A percentile compares a stretch with the other conserved stretches of the same genome.
phyloP scores from a whole-genome alignment of 2,113 vertebrate species.

The Accipiter cooperii region DNA sequence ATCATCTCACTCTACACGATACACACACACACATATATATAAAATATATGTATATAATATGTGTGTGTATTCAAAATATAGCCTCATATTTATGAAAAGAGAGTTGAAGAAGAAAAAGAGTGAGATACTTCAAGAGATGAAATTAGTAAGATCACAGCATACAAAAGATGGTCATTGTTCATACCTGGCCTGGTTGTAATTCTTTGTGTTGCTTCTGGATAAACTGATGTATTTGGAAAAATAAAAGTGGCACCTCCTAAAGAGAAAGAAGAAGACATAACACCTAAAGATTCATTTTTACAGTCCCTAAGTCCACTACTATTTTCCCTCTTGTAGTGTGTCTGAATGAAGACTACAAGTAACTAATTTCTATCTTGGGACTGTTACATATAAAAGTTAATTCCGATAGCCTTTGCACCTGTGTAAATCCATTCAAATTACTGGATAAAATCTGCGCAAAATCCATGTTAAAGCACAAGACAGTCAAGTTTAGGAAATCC shows the following conservation, averaged over 20 bases:
- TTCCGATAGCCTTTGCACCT: not conserved
- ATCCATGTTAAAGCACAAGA: not conserved
- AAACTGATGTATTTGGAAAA: conserved; percentile 85
- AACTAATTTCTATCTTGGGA: not conserved
- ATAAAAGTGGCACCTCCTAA: conserved; percentile 88
- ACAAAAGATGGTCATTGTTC: not conserved
- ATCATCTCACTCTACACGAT: not conserved
- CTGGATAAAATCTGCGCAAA: not conserved
- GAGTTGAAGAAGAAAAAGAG: not conserved
- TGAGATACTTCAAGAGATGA: not conserved
- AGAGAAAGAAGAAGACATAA: conserved; percentile 64
- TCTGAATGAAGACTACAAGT: not conserved
- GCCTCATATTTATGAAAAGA: not conserved
- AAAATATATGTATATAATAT: not conserved
- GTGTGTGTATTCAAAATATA: not conserved
- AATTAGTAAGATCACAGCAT: not conserved
- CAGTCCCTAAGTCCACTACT: not conserved
- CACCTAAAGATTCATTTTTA: conserved; percentile 40
- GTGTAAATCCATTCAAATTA: not conserved
- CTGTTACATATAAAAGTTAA: not conserved
- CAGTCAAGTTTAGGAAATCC: not conserved
- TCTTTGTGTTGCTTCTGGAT: conserved; percentile 82
- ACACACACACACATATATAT: not conserved
- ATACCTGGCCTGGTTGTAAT: conserved; percentile 82
- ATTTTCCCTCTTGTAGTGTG: not conserved